These are phyloP conservation scores for Hydropotes inermis DNA, from an alignment of 2,113 vertebrate genomes.

Conservation along the genomic window DNA sequence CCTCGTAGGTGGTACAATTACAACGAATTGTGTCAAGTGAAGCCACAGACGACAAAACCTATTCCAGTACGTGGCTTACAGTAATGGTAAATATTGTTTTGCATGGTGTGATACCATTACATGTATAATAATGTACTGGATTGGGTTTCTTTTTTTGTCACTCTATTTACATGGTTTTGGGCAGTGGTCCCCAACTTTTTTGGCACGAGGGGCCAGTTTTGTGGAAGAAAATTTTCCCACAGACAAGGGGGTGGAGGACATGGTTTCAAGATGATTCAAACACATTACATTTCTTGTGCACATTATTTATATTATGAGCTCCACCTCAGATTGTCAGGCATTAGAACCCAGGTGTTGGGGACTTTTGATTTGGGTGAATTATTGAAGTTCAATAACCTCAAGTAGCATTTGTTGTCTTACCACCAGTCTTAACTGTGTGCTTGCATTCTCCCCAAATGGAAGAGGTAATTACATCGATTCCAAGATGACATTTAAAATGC, in stretches of 20 bases:
- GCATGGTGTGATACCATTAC: fast-evolving
- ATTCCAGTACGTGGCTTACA: fast-evolving
- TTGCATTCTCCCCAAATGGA: not conserved
- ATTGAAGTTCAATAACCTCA: not conserved
- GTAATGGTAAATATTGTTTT: fast-evolving
- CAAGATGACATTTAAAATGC: not conserved
- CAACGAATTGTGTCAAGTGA: not conserved
- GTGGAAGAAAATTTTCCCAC: not conserved
- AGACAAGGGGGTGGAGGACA: not conserved
- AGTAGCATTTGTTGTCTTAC: not conserved
- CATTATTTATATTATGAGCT: not conserved
- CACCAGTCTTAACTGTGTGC: not conserved
- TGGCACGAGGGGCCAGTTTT: not conserved
- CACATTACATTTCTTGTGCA: not conserved
- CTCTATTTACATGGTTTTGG: not conserved
- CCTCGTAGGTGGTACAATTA: not conserved
- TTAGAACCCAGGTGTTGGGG: not conserved
- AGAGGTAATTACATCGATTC: fast-evolving
- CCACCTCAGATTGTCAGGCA: not conserved
- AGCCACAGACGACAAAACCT: too few species aligned
- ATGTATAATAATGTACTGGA: fast-evolving
- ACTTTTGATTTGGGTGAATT: not conserved
- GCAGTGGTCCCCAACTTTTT: not conserved
- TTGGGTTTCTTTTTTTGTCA: not conserved
- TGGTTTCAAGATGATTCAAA: not conserved